Base-by-base conservation (phyloP, 2,888 invertebrate species). In the Nomada fabriciana region DNA sequence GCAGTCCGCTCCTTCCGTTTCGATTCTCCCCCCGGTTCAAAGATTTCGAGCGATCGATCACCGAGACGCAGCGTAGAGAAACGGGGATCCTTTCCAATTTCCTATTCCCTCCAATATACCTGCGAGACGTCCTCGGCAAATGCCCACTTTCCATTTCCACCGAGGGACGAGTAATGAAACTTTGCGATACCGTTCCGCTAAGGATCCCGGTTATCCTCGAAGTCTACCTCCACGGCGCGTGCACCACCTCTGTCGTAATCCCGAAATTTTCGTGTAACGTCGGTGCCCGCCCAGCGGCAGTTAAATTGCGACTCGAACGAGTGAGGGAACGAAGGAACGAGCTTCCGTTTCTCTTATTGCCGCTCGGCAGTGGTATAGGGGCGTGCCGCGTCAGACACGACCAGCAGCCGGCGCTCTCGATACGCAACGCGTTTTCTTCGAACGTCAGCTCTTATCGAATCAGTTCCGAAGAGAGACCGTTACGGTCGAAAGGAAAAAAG, bases 101-200 rank as follows among this genome's bases (percentile, higher is more conserved):
- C 47, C 23, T 25, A 18, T 47, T 18, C 64, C 9, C 23, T 25
- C 18, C 15, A 23, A 25, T 18, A 25, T 10, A 18, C 64, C 63
- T 3, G 3, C 15, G 20, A 2, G 7, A 3, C 43, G n/a, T 43
- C 7, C 29, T 47, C 47, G 11, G 4, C 57, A 13, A 23, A 23
- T 64, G 23, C 4, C 47, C 43, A 50, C 50, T 25, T 50, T 64
- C 65, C 23, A 68, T 42, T 55, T 55, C 18, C 68, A 68, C 13
- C 18, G 42, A 15, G 9, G 15, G n/a, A 3, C 18, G 29, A 11
- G 23, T 53, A 55, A 65, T 20, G 52, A 65, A 18, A 68, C 15
- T 68, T 68, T n/a, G 11, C 2, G 55, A 55, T 63, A 43, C 61
- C 42, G 36, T 47, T 47, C 15, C 15, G 15, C 47, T 10, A 9